These are phyloP conservation scores for Anthopleura xanthogrammica DNA, from an alignment of 92 coral and sea anemone genomes.

Conservation along the genomic window DNA sequence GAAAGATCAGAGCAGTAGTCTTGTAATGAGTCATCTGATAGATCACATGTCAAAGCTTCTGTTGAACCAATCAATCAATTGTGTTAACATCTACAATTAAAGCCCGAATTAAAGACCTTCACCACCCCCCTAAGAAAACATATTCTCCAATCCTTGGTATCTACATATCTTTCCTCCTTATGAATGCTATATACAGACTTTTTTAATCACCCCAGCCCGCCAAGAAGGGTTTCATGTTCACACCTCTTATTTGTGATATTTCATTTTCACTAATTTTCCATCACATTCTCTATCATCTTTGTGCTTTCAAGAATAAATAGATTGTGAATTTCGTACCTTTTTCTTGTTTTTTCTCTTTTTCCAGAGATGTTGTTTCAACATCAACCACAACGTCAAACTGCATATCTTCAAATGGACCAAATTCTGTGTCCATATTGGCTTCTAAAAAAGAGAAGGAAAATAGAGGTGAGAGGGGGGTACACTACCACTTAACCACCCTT, in stretches of 20 bases:
- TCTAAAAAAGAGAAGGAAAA: conserved; percentile 40
- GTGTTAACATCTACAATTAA: not conserved
- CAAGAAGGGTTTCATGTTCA: too few relatives aligned
- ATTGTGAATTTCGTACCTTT: not conserved
- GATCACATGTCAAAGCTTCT: conserved; percentile 23
- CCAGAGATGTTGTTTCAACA: conserved; percentile 76
- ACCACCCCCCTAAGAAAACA: too few relatives aligned
- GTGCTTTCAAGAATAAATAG: not conserved
- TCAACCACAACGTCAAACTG: conserved; percentile 94
- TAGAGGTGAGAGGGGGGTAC: too few relatives aligned
- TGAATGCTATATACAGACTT: too few relatives aligned
- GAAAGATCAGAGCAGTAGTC: conserved; percentile 48
- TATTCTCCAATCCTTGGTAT: too few relatives aligned
- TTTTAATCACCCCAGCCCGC: too few relatives aligned
- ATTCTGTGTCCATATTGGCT: conserved; percentile 35
- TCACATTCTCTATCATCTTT: too few relatives aligned
- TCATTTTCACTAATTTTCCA: too few relatives aligned
- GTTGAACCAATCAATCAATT: not conserved
- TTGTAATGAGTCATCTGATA: conserved; percentile 39
- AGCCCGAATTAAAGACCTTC: too few relatives aligned
- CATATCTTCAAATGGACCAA: conserved; percentile 96
- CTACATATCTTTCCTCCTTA: too few relatives aligned
- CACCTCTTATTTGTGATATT: too few relatives aligned
- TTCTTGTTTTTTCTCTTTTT: conserved; percentile 31
- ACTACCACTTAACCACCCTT: not conserved